Conservation (phyloP, 1,140 invertebrate genomes). For the Drosophila auraria region DNA sequence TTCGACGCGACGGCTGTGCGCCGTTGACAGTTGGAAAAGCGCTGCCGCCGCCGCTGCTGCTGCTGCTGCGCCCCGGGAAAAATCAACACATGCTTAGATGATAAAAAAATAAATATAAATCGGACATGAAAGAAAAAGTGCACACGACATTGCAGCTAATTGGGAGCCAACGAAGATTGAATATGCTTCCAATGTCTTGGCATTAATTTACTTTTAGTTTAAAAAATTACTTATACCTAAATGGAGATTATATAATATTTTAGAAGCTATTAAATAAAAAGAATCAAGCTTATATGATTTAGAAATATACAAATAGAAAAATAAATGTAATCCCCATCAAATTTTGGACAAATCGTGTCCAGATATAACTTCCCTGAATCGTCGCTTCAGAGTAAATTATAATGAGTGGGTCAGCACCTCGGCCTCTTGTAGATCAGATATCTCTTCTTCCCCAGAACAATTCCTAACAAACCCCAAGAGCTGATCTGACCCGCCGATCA, state of each 20-base stretch:
- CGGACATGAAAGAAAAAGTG: constrained; percentile 41
- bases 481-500: constrained; percentile 30
- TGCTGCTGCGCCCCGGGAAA: constrained; percentile 65
- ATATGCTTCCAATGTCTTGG: constrained; percentile 9
- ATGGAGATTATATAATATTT: neutral
- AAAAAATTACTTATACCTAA: neutral
- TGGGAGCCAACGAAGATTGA: constrained; percentile 13
- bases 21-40: constrained; percentile 81
- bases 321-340: too few species aligned
- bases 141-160: constrained; percentile 9
- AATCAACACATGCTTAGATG: constrained; percentile 81
- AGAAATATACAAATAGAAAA: too few species aligned
- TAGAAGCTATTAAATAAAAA: too few species aligned
- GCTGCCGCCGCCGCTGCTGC: constrained; percentile 36
- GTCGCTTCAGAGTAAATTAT: neutral
- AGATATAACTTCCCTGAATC: constrained; percentile 11
- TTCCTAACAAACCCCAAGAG: neutral
- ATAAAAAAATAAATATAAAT: constrained; percentile 32
- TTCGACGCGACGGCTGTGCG: constrained; percentile 70
- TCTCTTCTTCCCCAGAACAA: constrained; percentile 10
- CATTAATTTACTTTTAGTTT: neutral
- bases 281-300: too few species aligned
- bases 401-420: constrained; percentile 7
- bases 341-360: constrained; percentile 14
- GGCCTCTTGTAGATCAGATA: constrained; percentile 13